Evolutionary conservation across 2,113 vertebrate species (phyloP).

Genomic region (Nyctereutes procyonoides): DNA sequence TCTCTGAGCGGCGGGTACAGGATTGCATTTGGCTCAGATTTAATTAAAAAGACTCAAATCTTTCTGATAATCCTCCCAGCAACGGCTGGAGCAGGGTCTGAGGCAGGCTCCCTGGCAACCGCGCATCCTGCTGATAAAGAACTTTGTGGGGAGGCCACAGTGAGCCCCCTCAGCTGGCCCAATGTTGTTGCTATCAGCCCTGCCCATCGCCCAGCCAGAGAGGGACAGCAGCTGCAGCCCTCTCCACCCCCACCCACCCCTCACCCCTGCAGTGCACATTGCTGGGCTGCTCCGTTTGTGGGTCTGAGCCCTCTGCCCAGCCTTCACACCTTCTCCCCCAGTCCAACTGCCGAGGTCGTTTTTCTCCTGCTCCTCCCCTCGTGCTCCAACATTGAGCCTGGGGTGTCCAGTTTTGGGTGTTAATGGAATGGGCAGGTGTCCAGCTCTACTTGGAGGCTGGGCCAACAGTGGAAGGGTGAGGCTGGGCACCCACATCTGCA

Average conservation of each 20-base stretch:
- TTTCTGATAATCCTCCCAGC: constrained; percentile 74
- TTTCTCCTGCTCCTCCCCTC: not conserved
- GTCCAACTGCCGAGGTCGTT: not conserved
- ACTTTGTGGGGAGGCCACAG: not conserved
- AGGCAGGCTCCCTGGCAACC: constrained; percentile 76
- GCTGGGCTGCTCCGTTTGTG: not conserved
- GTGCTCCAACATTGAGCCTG: fast-evolving
- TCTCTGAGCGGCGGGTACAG: constrained; percentile 46
- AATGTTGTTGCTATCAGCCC: not conserved
- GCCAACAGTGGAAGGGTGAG: not conserved
- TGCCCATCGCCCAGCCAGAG: not conserved
- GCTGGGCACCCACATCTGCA: not conserved
- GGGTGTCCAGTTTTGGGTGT: not conserved
- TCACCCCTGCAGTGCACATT: fast-evolving
- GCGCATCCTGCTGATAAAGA: constrained; percentile 76
- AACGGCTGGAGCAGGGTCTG: not conserved
- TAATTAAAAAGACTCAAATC: constrained; percentile 79
- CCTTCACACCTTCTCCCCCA: not conserved
- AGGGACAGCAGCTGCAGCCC: not conserved
- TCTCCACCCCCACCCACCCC: not conserved
- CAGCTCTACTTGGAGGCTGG: not conserved
- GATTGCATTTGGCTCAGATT: constrained; percentile 74
- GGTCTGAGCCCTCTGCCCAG: not conserved
- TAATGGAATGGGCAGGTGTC: not conserved
- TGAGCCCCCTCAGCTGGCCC: not conserved